Conservation (phyloP, 2,113 vertebrate genomes). For the Tamias sibiricus region DNA sequence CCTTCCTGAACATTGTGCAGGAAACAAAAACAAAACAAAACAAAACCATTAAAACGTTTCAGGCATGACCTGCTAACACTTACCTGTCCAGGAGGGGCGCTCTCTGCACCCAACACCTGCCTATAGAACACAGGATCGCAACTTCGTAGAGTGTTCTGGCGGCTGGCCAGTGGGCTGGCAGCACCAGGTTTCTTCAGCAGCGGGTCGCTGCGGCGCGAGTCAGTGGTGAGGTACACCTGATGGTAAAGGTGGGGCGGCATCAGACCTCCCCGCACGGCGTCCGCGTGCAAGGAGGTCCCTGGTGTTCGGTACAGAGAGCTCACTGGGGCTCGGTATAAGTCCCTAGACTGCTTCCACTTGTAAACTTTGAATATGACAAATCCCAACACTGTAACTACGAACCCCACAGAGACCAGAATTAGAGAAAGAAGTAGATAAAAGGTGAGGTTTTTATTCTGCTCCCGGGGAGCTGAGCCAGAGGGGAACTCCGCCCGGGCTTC, state of each 20-base stretch:
- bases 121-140: conserved; percentile 87
- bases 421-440: conserved; percentile 89
- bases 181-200: conserved; percentile 86
- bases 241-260: conserved; percentile 87
- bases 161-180: conserved; percentile 86
- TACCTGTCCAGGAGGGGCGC: conserved; percentile 86
- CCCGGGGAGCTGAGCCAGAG: conserved; percentile 71
- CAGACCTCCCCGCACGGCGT: conserved; percentile 85
- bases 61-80: conserved; percentile 59
- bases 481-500: conserved; percentile 85
- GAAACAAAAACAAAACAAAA: not conserved
- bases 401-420: conserved; percentile 89
- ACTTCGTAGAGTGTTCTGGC: conserved; percentile 86
- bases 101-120: conserved; percentile 85
- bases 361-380: conserved; percentile 89
- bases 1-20: not conserved
- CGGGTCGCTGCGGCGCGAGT: conserved; percentile 88
- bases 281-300: conserved; percentile 86
- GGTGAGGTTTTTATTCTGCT: conserved; percentile 86
- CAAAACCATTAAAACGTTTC: not conserved
- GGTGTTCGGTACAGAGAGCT: conserved; percentile 87
- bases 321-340: conserved; percentile 85
- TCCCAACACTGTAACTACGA: conserved; percentile 87
- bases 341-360: conserved; percentile 89
- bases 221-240: conserved; percentile 90